Evolutionary conservation across 2,113 vertebrate species (phyloP), one percentile per base, ranked within the genome.

Genomic region (Desmodus rotundus): DNA sequence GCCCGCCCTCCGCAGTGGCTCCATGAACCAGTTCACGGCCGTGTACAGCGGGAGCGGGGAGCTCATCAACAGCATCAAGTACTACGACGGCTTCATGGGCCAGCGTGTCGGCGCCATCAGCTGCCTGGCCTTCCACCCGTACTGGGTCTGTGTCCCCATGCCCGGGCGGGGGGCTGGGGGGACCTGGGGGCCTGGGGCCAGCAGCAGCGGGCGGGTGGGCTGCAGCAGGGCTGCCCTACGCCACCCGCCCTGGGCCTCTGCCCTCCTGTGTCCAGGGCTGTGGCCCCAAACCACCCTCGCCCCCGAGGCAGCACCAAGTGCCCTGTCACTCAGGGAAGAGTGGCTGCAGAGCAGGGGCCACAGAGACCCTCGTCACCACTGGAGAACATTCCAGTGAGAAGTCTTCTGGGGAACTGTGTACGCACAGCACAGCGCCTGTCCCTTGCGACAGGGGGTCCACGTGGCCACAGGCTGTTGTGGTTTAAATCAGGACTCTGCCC

Each of bases 21-120:
- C 99, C 3, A 99, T 99, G 99, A 99, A 99, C 97, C 99, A 99
- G 98, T 99, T 99, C 98, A 99, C 99, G 0, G 99, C 99, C 0
- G 98, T 99, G 96, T 99, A 99, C 98, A 99, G 98, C 0, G 98
- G 99, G 0, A 99, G 97, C 0, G 99, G 99, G 1, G 99, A 99
- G 72, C 98, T 99, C 84, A 99, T 99, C 99, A 99, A 99, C 98
- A 99, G 99, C 95, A 99, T 99, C 97, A 99, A 99, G 70, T 99
- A 99, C 98, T 99, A 99, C 0, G 99, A 99, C 6, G 99, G 99
- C 38, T 99, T 99, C 97, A 99, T 99, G 99, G 99, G 99, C 14
- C 99, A 99, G 24, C 98, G 99, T 74, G 99, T 99, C 0, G 99
- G 99, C 5, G 99, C 99, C 98, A 99, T 99, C 99, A 99, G 99